phyloP scores from a whole-genome alignment of 1,140 invertebrate species.

The Xylocopa sonorina region DNA sequence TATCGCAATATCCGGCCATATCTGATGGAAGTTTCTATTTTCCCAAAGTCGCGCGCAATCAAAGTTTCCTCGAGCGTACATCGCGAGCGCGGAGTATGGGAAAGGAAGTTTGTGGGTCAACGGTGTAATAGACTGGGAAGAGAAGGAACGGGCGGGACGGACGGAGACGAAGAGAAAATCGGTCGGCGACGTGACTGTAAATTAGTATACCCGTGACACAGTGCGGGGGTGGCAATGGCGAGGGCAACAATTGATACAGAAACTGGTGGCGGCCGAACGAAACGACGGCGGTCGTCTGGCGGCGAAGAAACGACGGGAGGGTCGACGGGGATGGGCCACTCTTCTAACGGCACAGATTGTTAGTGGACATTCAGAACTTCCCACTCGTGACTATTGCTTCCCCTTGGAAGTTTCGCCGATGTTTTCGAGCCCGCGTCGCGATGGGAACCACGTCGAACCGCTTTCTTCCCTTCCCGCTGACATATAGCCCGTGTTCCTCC shows the following conservation, averaged over 20 bases:
- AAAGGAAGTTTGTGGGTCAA: conserved; percentile 39
- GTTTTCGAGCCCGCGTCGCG: conserved; percentile 54
- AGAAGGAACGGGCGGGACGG: conserved; percentile 10
- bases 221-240: conserved; percentile 43
- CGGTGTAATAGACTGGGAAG: conserved; percentile 33
- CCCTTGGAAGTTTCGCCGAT: conserved; percentile 67
- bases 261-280: background rate
- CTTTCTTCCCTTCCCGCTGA: background rate
- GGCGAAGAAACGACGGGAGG: background rate
- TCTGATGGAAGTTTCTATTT: conserved; percentile 66
- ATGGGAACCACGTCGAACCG: conserved; percentile 16
- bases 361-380: conserved; percentile 75
- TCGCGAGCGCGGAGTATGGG: background rate
- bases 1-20: conserved; percentile 64
- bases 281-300: background rate
- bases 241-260: conserved; percentile 35
- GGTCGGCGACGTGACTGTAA: conserved; percentile 52
- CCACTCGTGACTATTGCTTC: conserved; percentile 71
- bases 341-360: conserved; percentile 66
- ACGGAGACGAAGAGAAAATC: background rate
- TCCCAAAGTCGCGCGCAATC: conserved; percentile 61
- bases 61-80: conserved; percentile 57
- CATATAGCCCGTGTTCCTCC: conserved; percentile 11
- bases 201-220: conserved; percentile 57
- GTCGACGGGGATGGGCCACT: background rate